phyloP scores from a whole-genome alignment of 2,888 invertebrate species.

The Aromia moschata region DNA sequence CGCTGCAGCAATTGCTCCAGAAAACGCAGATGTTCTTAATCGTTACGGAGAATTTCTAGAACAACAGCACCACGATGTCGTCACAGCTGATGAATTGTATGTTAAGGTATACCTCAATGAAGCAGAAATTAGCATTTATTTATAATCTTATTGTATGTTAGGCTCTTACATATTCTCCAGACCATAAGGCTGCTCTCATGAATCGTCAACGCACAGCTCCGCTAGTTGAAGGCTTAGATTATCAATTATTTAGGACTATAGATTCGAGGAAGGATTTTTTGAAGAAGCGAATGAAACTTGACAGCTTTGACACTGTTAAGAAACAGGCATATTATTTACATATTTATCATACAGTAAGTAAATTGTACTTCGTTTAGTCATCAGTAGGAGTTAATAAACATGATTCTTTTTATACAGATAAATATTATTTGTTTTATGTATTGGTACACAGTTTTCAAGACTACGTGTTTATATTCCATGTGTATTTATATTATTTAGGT shows the following conservation, averaged over 20 bases:
- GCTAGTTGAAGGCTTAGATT: slow-evolving; percentile 89
- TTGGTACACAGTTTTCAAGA: too few relatives aligned
- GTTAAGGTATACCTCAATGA: slow-evolving; percentile 69
- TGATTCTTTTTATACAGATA: too few relatives aligned
- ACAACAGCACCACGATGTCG: slow-evolving; percentile 82
- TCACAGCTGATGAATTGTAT: slow-evolving; percentile 91
- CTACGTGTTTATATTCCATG: too few relatives aligned
- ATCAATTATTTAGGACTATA: slow-evolving; percentile 78
- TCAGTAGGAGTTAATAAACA: neutral
- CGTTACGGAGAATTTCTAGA: slow-evolving; percentile 95
- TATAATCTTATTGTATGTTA: slow-evolving; percentile 31
- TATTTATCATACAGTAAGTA: slow-evolving; percentile 87
- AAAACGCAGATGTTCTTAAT: slow-evolving; percentile 90
- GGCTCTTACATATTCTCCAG: slow-evolving; percentile 85
- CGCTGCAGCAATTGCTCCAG: slow-evolving; percentile 89
- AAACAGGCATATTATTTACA: slow-evolving; percentile 96
- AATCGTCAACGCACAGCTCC: slow-evolving; percentile 88
- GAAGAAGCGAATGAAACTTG: slow-evolving; percentile 78
- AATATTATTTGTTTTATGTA: too few relatives aligned
- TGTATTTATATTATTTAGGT: slow-evolving; percentile 60
- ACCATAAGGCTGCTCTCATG: slow-evolving; percentile 79
- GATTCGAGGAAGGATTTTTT: slow-evolving; percentile 86
- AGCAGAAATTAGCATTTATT: slow-evolving; percentile 16
- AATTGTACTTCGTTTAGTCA: neutral
- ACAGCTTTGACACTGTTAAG: slow-evolving; percentile 85